A percentile compares a stretch with the other conserved stretches of the same genome.
Evolutionary conservation across 2,113 vertebrate species (phyloP).

Genomic region (Scomber scombrus): DNA sequence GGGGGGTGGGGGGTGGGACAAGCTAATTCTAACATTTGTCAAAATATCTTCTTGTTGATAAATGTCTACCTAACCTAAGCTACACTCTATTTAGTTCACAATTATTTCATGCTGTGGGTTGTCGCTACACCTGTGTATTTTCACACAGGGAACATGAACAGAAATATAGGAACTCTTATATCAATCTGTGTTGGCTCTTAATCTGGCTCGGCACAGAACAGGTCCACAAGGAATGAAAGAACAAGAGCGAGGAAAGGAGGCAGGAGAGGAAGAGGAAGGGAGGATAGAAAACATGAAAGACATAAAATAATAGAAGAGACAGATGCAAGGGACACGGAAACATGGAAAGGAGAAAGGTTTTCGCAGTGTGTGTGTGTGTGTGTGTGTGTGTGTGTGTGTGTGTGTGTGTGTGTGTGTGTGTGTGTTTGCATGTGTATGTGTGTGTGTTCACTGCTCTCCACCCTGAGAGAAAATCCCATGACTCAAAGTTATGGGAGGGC

Average conservation of each 20-base stretch:
- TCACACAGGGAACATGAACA: background rate
- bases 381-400: too few species aligned
- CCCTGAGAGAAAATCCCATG: constrained; percentile 46
- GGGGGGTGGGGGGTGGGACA: too few species aligned
- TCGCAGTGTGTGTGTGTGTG: constrained; percentile 8
- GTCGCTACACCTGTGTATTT: background rate
- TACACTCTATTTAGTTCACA: too few species aligned
- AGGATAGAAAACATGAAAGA: background rate
- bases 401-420: constrained; percentile 3
- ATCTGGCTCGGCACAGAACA: constrained; percentile 5
- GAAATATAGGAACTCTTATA: background rate
- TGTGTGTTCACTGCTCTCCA: constrained; percentile 24
- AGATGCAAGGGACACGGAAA: background rate
- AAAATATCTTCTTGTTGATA: background rate
- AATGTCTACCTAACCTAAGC: background rate
- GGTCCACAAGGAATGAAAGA: constrained; percentile 11
- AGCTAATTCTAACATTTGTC: background rate
- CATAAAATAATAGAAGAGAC: background rate
- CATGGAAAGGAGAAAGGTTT: background rate
- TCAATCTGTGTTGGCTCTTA: background rate
- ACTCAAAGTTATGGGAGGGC: constrained; percentile 44
- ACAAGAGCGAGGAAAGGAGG: background rate
- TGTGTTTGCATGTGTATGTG: too few species aligned
- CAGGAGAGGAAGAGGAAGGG: background rate
- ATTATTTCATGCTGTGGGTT: background rate